phyloP scores from a whole-genome alignment of 2,888 invertebrate genomes.

The Alcis repandata region DNA sequence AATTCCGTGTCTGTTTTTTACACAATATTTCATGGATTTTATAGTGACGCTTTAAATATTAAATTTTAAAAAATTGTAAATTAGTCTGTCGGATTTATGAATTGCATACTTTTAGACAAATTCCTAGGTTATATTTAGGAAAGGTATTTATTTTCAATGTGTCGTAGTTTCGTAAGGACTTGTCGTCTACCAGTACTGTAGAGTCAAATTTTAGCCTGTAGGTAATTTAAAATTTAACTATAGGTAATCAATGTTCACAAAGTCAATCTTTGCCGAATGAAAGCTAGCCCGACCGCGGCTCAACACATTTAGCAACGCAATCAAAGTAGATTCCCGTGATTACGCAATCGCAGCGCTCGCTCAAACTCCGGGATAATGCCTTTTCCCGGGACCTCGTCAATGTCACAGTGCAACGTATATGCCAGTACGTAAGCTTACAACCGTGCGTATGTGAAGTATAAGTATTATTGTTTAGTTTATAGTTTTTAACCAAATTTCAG shows the following conservation, averaged over 20 bases:
- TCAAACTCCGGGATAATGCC: constrained; percentile 71
- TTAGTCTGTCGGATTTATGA: no score
- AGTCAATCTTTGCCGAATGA: constrained; percentile 19
- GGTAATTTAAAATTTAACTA: not conserved
- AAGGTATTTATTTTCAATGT: not conserved
- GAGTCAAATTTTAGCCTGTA: not conserved
- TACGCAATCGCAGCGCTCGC: constrained; percentile 61
- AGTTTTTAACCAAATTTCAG: no score
- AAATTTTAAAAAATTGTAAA: no score
- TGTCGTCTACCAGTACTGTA: no score
- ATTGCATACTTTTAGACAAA: no score
- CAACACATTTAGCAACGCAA: constrained; percentile 38
- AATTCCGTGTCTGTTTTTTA: constrained; percentile 2
- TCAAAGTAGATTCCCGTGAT: constrained; percentile 54
- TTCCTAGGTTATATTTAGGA: not conserved
- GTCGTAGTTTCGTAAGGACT: not conserved
- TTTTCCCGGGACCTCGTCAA: constrained; percentile 64
- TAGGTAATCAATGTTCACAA: constrained; percentile 20
- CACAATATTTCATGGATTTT: not conserved
- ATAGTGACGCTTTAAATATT: not conserved
- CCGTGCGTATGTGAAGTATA: no score
- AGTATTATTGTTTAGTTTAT: no score
- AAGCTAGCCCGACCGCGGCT: constrained; percentile 28
- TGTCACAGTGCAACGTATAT: constrained; percentile 46
- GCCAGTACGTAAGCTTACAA: constrained; percentile 23